A percentile compares a stretch with the other conserved stretches of the same genome.
Evolutionary conservation across 2,113 vertebrate genomes (phyloP).

Genomic region (Octodon degus): DNA sequence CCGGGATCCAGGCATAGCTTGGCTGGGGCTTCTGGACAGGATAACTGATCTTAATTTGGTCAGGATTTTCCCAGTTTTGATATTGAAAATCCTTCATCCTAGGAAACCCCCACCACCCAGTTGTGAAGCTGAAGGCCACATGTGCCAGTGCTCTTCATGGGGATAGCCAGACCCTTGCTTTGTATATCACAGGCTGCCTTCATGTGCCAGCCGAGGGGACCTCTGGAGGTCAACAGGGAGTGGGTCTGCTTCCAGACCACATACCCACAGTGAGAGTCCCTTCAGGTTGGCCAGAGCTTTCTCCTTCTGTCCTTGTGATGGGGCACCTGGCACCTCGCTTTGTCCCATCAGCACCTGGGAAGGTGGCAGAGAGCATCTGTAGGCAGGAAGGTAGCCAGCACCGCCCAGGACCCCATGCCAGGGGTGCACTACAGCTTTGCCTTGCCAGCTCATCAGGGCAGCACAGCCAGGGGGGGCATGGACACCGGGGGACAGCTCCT

Average conservation of each 20-base stretch:
- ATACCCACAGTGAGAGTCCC: fast-evolving
- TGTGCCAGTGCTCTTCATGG: fast-evolving
- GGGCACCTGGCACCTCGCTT: too few species aligned
- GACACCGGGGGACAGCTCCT: too few species aligned
- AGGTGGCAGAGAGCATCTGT: not conserved
- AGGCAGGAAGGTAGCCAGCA: not conserved
- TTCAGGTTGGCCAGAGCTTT: not conserved
- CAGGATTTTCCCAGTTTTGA: not conserved
- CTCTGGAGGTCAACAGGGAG: not conserved
- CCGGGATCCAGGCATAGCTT: not conserved
- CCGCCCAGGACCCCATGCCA: not conserved
- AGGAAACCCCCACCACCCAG: not conserved
- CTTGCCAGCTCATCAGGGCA: too few species aligned
- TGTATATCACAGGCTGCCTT: too few species aligned
- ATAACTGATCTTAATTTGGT: not conserved
- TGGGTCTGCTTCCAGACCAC: fast-evolving
- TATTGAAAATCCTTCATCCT: not conserved
- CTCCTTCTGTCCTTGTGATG: not conserved
- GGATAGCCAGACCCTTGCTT: not conserved
- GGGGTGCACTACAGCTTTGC: not conserved
- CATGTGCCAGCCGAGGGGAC: fast-evolving
- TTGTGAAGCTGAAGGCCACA: not conserved
- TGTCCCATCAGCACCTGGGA: not conserved
- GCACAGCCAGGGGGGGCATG: not conserved
- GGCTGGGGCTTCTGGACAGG: not conserved